phyloP scores from a whole-genome alignment of 2,797 vertebrate species.

The Muscicapa striata region DNA sequence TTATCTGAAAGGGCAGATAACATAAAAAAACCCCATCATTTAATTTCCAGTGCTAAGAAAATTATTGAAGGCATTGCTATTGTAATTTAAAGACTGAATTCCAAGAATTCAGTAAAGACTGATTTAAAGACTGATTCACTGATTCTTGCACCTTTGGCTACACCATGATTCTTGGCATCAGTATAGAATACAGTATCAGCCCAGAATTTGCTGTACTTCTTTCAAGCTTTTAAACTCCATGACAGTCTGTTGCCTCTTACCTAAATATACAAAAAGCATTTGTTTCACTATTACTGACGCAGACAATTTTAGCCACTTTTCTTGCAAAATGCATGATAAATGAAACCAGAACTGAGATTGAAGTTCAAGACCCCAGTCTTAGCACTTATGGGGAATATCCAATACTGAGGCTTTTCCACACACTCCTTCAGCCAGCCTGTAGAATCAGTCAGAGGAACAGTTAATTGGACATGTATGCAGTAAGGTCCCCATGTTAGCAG shows the following conservation, averaged over 20 bases:
- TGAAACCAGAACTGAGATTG: neutral
- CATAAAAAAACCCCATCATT: neutral
- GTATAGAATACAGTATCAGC: neutral
- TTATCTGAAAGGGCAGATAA: neutral
- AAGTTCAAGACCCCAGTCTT: neutral
- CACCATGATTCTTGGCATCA: neutral
- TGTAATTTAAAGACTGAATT: neutral
- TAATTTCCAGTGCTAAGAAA: neutral
- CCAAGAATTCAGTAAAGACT: neutral
- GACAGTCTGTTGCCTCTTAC: neutral
- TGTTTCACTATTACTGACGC: neutral
- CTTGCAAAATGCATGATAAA: neutral
- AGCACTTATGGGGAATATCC: neutral
- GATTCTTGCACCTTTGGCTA: neutral
- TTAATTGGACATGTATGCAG: neutral
- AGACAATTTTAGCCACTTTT: neutral
- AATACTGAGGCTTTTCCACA: neutral
- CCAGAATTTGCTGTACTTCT: neutral
- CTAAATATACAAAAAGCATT: neutral
- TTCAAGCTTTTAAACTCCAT: neutral
- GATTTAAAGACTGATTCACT: neutral
- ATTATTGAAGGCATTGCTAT: neutral
- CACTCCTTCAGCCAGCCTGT: rapidly evolving
- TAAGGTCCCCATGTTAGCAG: neutral
- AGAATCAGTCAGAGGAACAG: neutral